A percentile compares a stretch with the other conserved stretches of the same genome.
Conservation (phyloP, 2,113 vertebrate species). For the Bubo scandiacus region DNA sequence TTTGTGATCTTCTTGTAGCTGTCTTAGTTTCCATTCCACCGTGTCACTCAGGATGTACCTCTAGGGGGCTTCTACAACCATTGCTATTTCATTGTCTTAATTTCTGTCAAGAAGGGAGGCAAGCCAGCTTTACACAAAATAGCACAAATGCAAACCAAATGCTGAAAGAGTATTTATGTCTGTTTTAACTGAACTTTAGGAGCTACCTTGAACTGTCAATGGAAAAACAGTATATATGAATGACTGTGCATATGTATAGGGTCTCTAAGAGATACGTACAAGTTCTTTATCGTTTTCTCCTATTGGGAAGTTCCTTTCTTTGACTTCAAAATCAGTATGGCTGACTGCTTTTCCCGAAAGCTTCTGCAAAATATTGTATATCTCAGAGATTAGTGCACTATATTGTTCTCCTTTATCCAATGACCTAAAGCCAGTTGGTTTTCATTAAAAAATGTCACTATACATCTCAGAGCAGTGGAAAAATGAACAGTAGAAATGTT, state of each 20-base stretch:
- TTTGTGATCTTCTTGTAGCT: background rate
- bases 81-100: background rate
- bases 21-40: background rate
- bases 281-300: background rate
- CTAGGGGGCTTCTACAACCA: background rate
- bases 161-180: background rate
- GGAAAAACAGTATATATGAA: background rate
- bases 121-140: background rate
- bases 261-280: background rate
- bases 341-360: background rate
- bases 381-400: background rate
- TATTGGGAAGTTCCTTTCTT: background rate
- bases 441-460: background rate
- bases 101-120: background rate
- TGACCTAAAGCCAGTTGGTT: background rate
- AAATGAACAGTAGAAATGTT: background rate
- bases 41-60: background rate
- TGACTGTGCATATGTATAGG: background rate
- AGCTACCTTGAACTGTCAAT: background rate
- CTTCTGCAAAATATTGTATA: background rate
- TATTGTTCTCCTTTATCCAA: background rate
- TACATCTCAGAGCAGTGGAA: background rate
- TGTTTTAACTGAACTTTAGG: background rate
- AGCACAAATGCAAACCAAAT: background rate
- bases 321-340: background rate